phyloP scores from a whole-genome alignment of 1,140 invertebrate species.

The Drosophila murphyi region DNA sequence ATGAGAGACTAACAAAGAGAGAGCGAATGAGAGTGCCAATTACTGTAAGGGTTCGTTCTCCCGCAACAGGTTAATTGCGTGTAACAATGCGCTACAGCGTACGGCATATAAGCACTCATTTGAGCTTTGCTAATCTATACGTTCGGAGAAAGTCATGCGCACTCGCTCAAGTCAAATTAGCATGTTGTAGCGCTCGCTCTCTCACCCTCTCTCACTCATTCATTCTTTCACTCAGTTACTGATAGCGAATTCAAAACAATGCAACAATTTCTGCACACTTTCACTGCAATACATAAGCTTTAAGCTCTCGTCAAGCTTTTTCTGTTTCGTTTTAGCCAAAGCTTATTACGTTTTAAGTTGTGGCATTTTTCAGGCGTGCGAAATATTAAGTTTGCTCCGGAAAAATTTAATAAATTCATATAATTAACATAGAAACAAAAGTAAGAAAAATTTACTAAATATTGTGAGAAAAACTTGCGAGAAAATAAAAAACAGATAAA shows the following conservation, averaged over 20 bases:
- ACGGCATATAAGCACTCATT: slow-evolving; percentile 5
- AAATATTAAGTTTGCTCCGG: slow-evolving; percentile 42
- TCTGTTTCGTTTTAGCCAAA: slow-evolving; percentile 38
- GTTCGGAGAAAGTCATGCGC: slow-evolving; percentile 57
- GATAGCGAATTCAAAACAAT: slow-evolving; percentile 59
- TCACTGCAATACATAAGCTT: slow-evolving; percentile 64
- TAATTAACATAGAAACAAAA: neutral
- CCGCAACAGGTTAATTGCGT: slow-evolving; percentile 73
- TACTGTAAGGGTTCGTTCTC: slow-evolving; percentile 30
- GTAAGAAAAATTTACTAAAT: slow-evolving; percentile 8
- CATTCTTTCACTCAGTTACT: slow-evolving; percentile 11
- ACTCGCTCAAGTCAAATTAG: slow-evolving; percentile 12
- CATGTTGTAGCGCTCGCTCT: neutral
- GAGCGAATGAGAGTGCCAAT: slow-evolving; percentile 4
- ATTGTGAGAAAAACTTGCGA: neutral
- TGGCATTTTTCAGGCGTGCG: slow-evolving; percentile 72
- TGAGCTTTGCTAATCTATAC: slow-evolving; percentile 32
- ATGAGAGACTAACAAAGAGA: slow-evolving; percentile 5
- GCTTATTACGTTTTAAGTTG: slow-evolving; percentile 64
- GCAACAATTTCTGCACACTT: slow-evolving; percentile 77
- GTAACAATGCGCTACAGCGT: slow-evolving; percentile 38
- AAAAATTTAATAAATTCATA: slow-evolving; percentile 26
- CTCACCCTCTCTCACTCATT: slow-evolving; percentile 8
- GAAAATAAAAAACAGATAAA: slow-evolving; percentile 34
- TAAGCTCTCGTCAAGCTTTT: slow-evolving; percentile 52